phyloP scores from a whole-genome alignment of 2,888 invertebrate genomes.

The Criorhina ranunculi region DNA sequence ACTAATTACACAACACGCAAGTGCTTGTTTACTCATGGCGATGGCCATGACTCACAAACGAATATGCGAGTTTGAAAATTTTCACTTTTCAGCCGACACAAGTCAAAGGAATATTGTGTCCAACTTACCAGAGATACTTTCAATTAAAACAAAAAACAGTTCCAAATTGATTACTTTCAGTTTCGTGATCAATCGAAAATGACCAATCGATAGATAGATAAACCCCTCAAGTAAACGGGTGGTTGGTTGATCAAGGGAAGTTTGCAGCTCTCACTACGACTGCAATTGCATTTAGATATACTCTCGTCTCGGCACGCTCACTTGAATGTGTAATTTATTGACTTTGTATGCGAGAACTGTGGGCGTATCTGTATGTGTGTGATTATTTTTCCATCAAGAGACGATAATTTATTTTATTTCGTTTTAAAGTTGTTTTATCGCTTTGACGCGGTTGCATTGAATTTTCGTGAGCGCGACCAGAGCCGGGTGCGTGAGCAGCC shows the following conservation, averaged over 20 bases:
- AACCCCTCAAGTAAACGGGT: conserved; percentile 12
- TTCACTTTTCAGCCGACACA: conserved; percentile 54
- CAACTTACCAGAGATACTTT: conserved; percentile 16
- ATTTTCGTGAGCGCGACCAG: conserved; percentile 21
- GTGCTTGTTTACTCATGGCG: conserved; percentile 42
- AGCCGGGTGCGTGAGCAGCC: conserved; percentile 55
- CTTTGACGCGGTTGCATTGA: conserved; percentile 25
- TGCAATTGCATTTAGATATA: conserved; percentile 34
- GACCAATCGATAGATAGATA: conserved; percentile 27
- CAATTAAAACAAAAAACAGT: conserved; percentile 40
- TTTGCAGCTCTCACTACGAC: background rate
- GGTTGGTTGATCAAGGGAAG: conserved; percentile 23
- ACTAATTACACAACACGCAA: conserved; percentile 54
- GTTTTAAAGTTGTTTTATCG: conserved; percentile 44
- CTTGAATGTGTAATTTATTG: conserved; percentile 56
- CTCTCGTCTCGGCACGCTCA: conserved; percentile 12
- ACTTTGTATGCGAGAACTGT: conserved; percentile 39
- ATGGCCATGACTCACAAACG: conserved; percentile 47
- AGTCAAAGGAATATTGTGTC: conserved; percentile 25
- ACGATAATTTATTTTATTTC: conserved; percentile 60
- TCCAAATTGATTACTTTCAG: conserved; percentile 60
- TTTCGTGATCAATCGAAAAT: conserved; percentile 69
- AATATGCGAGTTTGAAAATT: conserved; percentile 49
- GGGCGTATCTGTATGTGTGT: conserved; percentile 49
- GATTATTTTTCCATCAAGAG: conserved; percentile 54